phyloP scores from a whole-genome alignment of 2,797 vertebrate genomes.

The Periophthalmus magnuspinnatus region DNA sequence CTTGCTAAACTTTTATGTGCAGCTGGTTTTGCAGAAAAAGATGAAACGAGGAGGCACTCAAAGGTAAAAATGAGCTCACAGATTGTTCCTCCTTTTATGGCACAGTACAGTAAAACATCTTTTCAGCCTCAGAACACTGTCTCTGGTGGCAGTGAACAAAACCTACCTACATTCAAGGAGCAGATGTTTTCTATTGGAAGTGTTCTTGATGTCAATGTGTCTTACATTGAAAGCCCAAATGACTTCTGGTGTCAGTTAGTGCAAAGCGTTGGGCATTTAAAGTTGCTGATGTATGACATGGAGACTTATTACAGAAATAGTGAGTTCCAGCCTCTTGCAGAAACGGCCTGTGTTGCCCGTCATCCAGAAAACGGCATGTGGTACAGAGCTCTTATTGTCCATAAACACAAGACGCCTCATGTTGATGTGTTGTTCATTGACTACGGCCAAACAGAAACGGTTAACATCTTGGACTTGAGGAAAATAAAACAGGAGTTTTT shows the following conservation, averaged over 20 bases:
- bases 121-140: constrained; percentile 18
- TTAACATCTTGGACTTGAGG: constrained; percentile 79
- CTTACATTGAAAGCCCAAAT: constrained; percentile 82
- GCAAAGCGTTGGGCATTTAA: constrained; percentile 68
- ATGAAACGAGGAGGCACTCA: constrained; percentile 45
- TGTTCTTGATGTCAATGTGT: constrained; percentile 85
- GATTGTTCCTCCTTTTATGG: constrained; percentile 16
- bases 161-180: constrained; percentile 63
- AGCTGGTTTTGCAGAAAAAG: constrained; percentile 72
- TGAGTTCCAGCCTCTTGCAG: constrained; percentile 62
- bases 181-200: constrained; percentile 86
- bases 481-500: constrained; percentile 80
- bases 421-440: constrained; percentile 88
- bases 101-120: constrained; percentile 14
- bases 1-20: constrained; percentile 78
- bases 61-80: constrained; percentile 13
- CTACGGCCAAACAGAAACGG: constrained; percentile 82
- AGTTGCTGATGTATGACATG: constrained; percentile 84
- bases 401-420: constrained; percentile 59
- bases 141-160: constrained; percentile 28
- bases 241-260: constrained; percentile 92
- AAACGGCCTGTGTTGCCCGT: constrained; percentile 82
- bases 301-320: constrained; percentile 80
- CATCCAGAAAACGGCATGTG: constrained; percentile 81
- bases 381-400: constrained; percentile 87